Evolutionary conservation across 2,888 invertebrate genomes (phyloP).

Genomic region (Mesoligia furuncula): DNA sequence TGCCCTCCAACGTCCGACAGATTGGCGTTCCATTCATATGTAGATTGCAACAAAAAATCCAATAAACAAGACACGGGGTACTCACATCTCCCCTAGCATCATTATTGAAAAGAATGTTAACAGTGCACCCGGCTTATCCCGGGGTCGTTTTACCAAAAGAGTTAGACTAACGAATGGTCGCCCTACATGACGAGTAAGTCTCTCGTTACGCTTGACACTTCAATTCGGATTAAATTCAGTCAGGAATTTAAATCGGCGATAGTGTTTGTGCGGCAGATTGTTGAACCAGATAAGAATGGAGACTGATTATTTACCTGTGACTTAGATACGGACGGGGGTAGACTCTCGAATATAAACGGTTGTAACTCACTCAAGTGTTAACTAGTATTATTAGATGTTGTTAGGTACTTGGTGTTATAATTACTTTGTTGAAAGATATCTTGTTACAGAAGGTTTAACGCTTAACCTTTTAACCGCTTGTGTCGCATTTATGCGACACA

Average conservation of each 20-base stretch:
- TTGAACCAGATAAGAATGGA: slow-evolving; percentile 58
- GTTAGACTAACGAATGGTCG: slow-evolving; percentile 89
- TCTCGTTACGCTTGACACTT: slow-evolving; percentile 88
- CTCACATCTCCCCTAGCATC: slow-evolving; percentile 85
- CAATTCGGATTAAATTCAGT: slow-evolving; percentile 86
- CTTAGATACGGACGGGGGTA: slow-evolving; percentile 48
- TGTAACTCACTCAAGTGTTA: slow-evolving; percentile 20
- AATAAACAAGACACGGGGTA: slow-evolving; percentile 89
- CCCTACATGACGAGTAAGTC: slow-evolving; percentile 78
- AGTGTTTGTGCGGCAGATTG: slow-evolving; percentile 58
- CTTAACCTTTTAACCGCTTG: no score
- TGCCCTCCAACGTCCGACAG: slow-evolving; percentile 82
- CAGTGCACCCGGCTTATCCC: slow-evolving; percentile 87
- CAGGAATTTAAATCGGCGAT: slow-evolving; percentile 77
- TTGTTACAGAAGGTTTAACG: slow-evolving; percentile 1
- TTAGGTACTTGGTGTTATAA: background rate
- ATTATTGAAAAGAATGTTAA: slow-evolving; percentile 90
- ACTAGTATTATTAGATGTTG: slow-evolving; percentile 25
- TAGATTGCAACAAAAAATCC: slow-evolving; percentile 90
- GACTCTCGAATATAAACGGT: slow-evolving; percentile 23
- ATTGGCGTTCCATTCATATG: slow-evolving; percentile 89
- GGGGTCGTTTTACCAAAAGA: slow-evolving; percentile 90
- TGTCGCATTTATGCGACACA: no score
- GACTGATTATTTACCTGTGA: slow-evolving; percentile 59
- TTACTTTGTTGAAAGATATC: slow-evolving; percentile 1